Evolutionary conservation across 2,888 invertebrate species (phyloP).

Genomic region (Spisula solida): DNA sequence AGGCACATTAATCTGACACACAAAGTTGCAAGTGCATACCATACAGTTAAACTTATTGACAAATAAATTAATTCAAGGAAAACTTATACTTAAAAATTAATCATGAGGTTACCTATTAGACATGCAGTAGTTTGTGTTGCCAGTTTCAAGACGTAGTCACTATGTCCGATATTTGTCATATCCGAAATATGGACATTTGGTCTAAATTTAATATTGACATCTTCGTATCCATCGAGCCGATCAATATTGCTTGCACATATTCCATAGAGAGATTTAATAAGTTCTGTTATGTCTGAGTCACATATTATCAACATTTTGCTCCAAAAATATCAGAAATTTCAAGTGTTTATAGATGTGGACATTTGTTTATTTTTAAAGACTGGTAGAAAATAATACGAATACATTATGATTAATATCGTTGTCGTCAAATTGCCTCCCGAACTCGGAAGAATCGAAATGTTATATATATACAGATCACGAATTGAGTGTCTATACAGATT

Average conservation of each 20-base stretch:
- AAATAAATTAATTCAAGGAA: no score
- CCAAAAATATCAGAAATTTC: background rate
- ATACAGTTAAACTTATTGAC: no score
- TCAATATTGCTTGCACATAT: background rate
- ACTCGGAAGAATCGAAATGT: no score
- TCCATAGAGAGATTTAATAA: background rate
- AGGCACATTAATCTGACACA: background rate
- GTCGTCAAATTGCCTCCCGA: no score
- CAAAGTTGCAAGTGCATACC: background rate
- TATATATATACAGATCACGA: no score
- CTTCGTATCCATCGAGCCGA: background rate
- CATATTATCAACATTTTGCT: background rate
- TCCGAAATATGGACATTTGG: background rate
- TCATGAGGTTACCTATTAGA: background rate
- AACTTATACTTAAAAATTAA: no score
- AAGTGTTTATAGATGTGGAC: no score
- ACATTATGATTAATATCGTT: no score
- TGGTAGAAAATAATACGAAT: no score
- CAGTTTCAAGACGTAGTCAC: background rate
- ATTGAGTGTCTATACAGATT: no score
- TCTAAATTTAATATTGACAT: conserved; percentile 2
- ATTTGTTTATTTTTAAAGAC: no score
- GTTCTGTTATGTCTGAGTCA: background rate
- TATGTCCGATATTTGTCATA: background rate
- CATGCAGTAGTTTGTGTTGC: background rate